A percentile compares a stretch with the other conserved stretches of the same genome.
phyloP scores from a whole-genome alignment of 2,113 vertebrate genomes.

The Probosciger aterrimus region DNA sequence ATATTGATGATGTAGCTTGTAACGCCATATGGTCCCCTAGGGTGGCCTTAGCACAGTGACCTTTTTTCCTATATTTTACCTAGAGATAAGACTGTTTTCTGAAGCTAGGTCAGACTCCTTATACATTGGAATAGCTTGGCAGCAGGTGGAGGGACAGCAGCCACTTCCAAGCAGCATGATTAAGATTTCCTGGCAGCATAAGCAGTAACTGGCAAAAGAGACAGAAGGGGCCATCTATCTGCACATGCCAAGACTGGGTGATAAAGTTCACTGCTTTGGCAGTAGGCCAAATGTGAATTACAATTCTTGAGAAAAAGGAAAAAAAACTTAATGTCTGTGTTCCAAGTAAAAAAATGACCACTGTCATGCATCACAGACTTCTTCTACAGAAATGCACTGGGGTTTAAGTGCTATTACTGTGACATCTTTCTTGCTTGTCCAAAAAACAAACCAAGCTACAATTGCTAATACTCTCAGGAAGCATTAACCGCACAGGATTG shows the following conservation, averaged over 20 bases:
- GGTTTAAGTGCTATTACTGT: not conserved
- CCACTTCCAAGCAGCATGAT: slow-evolving; percentile 51
- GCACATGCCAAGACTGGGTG: not conserved
- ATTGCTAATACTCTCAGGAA: not conserved
- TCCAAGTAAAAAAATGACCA: not conserved
- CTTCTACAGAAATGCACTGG: not conserved
- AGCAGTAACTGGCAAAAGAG: slow-evolving; percentile 52
- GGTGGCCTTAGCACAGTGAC: slow-evolving; percentile 12
- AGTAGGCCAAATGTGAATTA: not conserved
- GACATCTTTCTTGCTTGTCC: not conserved
- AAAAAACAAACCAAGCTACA: not conserved
- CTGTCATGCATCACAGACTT: not conserved
- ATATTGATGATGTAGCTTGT: not conserved
- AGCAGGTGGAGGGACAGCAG: not conserved
- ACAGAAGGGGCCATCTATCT: slow-evolving; percentile 60
- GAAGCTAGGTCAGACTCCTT: not conserved
- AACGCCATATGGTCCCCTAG: not conserved
- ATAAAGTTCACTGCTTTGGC: slow-evolving; percentile 53
- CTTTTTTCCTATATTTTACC: not conserved
- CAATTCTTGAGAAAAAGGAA: not conserved
- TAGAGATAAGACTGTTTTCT: not conserved
- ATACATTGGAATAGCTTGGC: slow-evolving; percentile 9
- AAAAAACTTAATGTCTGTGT: not conserved
- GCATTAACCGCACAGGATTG: not conserved
- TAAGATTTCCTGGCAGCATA: slow-evolving; percentile 66